Base-by-base conservation (phyloP, 2,888 invertebrate genomes). In the Thysanoteuthis rhombus region DNA sequence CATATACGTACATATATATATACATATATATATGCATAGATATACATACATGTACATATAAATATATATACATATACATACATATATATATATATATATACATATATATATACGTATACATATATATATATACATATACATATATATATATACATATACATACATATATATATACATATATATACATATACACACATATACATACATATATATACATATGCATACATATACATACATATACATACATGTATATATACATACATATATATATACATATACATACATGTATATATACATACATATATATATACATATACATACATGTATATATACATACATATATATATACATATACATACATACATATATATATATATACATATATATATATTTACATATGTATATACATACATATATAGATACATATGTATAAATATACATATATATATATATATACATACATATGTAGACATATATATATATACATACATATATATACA, bases 81-180 rank as follows among this genome's bases (percentile, higher is more conserved):
- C 10, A 89, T 12, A 32, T 89, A 89, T 92, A 89, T 39, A 93
- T 38, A 90, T 45, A 93, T 89, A 92, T 89, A 93, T 92, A 39
- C 90, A 93, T 25, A 42, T 40, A 91, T 39, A 10, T 38, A 75
- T 38, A 52, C 40, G 38, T 38, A 32, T 12, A n/a, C 58, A 45
- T 32, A 91, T 52, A 0, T 38, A 39, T 90, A 45, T 91, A 75
- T 47, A 38, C 58, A 40, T 91, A n/a, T 47, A 19, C 39, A 32
- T 52, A 36, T 45, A 4, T 91, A 58, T 39, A 92, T 92, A 94
- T 75, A 90, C 95, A 95, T 95, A 95, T 95, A 95, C 95, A 95
- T 38, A 16, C 10, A n/a, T 38, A 89, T 38, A 38, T 38, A 89
- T 89, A 38, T 89, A 12, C n/a, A 89, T 89, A n/a, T 89, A 89